These are phyloP conservation scores for Thereva unica DNA, from an alignment of 2,888 invertebrate genomes.

Conservation along the genomic window DNA sequence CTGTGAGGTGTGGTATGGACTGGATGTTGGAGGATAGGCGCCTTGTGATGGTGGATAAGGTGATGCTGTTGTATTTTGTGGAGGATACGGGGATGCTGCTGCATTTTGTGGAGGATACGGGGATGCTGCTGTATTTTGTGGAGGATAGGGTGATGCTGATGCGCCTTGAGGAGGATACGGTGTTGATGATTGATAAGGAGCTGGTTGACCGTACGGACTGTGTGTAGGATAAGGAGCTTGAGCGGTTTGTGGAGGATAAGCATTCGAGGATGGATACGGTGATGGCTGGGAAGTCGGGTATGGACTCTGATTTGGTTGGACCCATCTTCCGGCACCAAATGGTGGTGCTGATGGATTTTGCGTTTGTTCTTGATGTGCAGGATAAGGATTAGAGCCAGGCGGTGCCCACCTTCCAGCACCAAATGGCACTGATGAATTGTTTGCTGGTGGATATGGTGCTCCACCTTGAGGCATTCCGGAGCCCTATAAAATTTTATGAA, in stretches of 20 bases:
- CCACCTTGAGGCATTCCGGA: constrained; percentile 54
- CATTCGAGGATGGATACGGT: constrained; percentile 45
- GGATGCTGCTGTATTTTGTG: constrained; percentile 16
- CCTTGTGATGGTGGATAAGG: constrained; percentile 42
- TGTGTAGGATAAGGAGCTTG: constrained; percentile 36
- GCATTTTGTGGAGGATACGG: constrained; percentile 42
- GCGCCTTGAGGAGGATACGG: constrained; percentile 27
- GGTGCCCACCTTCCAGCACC: constrained; percentile 52
- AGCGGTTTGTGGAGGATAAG: constrained; percentile 42
- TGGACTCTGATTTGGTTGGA: constrained; percentile 12
- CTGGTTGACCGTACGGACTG: constrained; percentile 13
- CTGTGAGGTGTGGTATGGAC: neutral
- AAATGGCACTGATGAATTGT: constrained; percentile 50
- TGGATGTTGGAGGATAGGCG: constrained; percentile 8
- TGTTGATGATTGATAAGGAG: constrained; percentile 40
- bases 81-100: constrained; percentile 42
- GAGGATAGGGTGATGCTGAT: constrained; percentile 36
- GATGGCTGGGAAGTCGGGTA: constrained; percentile 40
- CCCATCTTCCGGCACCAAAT: neutral
- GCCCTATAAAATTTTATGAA: constrained; percentile 53
- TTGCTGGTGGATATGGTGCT: constrained; percentile 43
- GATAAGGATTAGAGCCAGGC: constrained; percentile 25
- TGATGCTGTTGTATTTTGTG: neutral
- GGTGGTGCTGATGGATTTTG: constrained; percentile 41
- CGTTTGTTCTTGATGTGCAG: constrained; percentile 43